Percentiles rank a stretch among this genome's conserved stretches.
phyloP scores from a whole-genome alignment of 2,888 invertebrate genomes.

The Tetrapedia diversipes region DNA sequence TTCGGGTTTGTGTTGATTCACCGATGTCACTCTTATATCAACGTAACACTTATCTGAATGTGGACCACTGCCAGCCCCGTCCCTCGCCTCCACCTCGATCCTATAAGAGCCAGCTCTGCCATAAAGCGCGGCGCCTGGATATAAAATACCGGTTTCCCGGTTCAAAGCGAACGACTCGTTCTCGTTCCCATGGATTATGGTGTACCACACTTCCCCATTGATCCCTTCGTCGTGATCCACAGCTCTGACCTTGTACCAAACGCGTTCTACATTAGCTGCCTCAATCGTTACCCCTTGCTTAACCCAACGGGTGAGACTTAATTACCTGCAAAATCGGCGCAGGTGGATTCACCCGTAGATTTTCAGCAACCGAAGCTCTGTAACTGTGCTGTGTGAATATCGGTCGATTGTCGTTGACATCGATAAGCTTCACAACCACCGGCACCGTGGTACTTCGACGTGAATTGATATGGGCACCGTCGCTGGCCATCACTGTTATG shows the following conservation, averaged over 20 bases:
- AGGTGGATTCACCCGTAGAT: constrained; percentile 90
- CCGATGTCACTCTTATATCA: constrained; percentile 89
- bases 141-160: constrained; percentile 90
- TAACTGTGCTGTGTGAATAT: constrained; percentile 91
- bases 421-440: constrained; percentile 90
- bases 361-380: constrained; percentile 92
- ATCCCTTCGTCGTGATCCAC: constrained; percentile 91
- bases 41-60: constrained; percentile 89
- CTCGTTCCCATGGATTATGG: constrained; percentile 88
- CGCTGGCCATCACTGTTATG: constrained; percentile 91
- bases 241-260: constrained; percentile 86
- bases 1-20: constrained; percentile 92
- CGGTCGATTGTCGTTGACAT: constrained; percentile 96
- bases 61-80: constrained; percentile 88
- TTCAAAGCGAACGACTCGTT: constrained; percentile 90
- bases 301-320: background rate
- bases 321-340: constrained; percentile 89
- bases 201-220: constrained; percentile 90
- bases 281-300: background rate
- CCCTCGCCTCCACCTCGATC: constrained; percentile 90
- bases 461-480: constrained; percentile 89
- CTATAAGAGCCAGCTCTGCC: constrained; percentile 86
- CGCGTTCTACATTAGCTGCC: background rate
- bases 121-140: constrained; percentile 88
- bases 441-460: constrained; percentile 90